These are phyloP conservation scores for Myotis vivesi DNA, from an alignment of 2,797 vertebrate species.

Conservation along the genomic window DNA sequence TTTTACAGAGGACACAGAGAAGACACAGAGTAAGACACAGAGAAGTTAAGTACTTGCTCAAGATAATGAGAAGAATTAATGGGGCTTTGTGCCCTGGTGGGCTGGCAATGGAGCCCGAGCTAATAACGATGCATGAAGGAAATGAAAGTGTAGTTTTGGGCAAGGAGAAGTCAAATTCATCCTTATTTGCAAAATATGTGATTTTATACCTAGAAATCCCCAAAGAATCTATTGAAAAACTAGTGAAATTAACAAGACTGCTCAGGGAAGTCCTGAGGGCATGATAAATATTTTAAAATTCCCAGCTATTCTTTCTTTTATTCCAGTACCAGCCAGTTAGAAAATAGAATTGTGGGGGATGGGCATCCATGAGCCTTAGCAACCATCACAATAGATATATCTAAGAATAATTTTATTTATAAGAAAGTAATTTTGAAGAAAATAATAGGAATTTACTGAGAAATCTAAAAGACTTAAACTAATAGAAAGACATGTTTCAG, in stretches of 20 bases:
- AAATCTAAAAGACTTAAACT: not conserved
- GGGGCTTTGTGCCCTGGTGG: not conserved
- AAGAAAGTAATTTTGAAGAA: conserved; percentile 23
- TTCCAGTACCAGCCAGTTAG: not conserved
- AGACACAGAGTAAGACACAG: not conserved
- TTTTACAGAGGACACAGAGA: not conserved
- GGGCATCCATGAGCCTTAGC: not conserved
- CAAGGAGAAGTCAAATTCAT: not conserved
- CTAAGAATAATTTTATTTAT: not conserved
- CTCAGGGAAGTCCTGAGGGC: not conserved
- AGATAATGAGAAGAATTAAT: not conserved
- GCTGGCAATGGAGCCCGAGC: not conserved
- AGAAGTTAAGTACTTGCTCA: not conserved
- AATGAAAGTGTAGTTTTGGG: not conserved
- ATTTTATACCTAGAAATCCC: conserved; percentile 16
- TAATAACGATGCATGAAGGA: not conserved
- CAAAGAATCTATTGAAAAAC: not conserved
- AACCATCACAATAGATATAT: not conserved
- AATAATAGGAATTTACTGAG: not conserved
- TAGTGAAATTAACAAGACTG: not conserved
- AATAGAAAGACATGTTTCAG: not conserved
- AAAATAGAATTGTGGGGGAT: not conserved
- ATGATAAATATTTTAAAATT: conserved; percentile 8
- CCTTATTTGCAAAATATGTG: conserved; percentile 18
- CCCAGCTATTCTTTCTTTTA: not conserved